These are phyloP conservation scores for Montipora efflorescens DNA, from an alignment of 64 coral and sea anemone species.

Conservation along the genomic window DNA sequence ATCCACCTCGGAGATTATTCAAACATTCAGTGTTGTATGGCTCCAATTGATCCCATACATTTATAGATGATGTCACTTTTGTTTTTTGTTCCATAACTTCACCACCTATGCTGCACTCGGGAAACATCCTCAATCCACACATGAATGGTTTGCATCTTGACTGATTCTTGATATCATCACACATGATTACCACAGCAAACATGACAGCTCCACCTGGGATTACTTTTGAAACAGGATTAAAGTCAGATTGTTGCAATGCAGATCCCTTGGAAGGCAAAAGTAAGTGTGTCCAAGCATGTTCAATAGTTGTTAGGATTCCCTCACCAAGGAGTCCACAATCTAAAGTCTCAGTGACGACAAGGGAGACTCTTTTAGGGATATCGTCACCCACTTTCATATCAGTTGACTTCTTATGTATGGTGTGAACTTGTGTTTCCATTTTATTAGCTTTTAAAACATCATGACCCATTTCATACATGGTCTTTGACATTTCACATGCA, in stretches of 20 bases:
- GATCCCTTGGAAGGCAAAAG: neutral
- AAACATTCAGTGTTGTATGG: constrained; percentile 90
- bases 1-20: constrained; percentile 62
- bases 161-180: constrained; percentile 72
- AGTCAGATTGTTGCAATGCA: neutral
- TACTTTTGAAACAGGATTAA: constrained; percentile 48
- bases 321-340: constrained; percentile 98
- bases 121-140: constrained; percentile 54
- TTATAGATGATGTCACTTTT: constrained; percentile 4
- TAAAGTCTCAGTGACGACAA: constrained; percentile 91
- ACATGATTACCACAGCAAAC: constrained; percentile 82
- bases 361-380: constrained; percentile 48
- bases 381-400: constrained; percentile 79
- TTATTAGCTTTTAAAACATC: constrained; percentile 92
- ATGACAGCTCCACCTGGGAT: constrained; percentile 83
- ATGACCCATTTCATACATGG: constrained; percentile 92
- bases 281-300: constrained; percentile 83
- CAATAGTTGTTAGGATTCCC: constrained; percentile 86
- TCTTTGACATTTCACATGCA: constrained; percentile 99
- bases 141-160: constrained; percentile 50
- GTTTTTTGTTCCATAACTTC: constrained; percentile 61
- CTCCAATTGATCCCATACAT: constrained; percentile 49
- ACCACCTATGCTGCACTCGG: constrained; percentile 71
- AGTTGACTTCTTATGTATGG: constrained; percentile 95
- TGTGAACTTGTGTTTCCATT: constrained; percentile 72